Base-by-base conservation (phyloP, 2,113 vertebrate genomes). In the Nerophis lumbriciformis region DNA sequence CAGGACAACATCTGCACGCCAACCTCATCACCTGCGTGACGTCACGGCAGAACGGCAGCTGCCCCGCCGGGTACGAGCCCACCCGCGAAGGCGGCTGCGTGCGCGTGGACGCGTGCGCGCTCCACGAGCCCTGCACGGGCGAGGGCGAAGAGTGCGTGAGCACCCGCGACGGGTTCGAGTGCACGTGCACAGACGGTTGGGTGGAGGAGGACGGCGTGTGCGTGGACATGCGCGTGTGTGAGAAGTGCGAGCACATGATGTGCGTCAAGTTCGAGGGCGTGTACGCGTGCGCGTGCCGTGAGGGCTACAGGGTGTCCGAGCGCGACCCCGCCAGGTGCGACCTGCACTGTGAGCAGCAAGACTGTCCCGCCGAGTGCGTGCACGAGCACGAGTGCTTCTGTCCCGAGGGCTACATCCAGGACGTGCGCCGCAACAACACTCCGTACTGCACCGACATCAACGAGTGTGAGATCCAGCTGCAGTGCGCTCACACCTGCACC, bases 71-170 rank as follows among this genome's bases (percentile, higher is more conserved):
- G 9, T 76, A 50, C 66, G 6, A 0, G 42, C 66, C 60, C 36
- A 61, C 11, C 10, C 6, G 0, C 19, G 74, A 76, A 37, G 5
- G 38, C 19, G 36, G 8, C 36, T 84, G 78, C 10, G 63, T 16
- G 76, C 79, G 75, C 38, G 65, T 73, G 65, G 5, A 85, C 10
- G 78, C 77, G 50, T 85, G 83, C 10, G 8, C 28, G 38, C 71
- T 39, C 10, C 0, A 5, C 3, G 15, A 57, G 7, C 8, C 0
- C 14, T 88, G 86, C 58, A 0, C 36, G 0, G 37, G 2, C 1
- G 52, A 44, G 13, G 53, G 57, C 0, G 6, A 68, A 45, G n/a
- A 62, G 55, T 88, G 87, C 6, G 1, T 3, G 15, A 65, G 71
- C 64, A 54, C 14, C 0, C 4, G 0, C 5, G 74, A 66, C 0